Percentiles rank a stretch among this genome's conserved stretches.
Conservation (phyloP, 2,113 vertebrate species). For the Chamaea fasciata region DNA sequence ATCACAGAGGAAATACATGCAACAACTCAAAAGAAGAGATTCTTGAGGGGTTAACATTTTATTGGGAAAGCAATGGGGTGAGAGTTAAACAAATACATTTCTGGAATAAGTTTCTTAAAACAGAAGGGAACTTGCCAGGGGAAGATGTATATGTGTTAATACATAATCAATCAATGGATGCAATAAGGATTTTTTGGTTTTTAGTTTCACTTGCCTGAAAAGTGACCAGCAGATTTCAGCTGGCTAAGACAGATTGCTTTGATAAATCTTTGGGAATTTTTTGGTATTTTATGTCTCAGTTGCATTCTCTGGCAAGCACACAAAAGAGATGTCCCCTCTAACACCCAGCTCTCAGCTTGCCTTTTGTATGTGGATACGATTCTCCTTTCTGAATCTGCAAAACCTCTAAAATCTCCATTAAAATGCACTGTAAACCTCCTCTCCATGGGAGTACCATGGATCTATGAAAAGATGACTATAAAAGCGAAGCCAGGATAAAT, state of each 20-base stretch:
- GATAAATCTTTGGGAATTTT: background rate
- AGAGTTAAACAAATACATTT: background rate
- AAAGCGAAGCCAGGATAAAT: conserved; percentile 45
- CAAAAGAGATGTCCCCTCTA: background rate
- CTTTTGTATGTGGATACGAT: background rate
- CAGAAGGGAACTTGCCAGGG: background rate
- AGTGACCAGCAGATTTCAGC: background rate
- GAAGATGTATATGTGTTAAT: background rate
- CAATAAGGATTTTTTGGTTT: background rate
- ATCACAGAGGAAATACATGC: background rate
- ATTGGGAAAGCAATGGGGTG: background rate
- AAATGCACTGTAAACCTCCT: conserved; percentile 2
- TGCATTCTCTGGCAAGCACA: background rate
- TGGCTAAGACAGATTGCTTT: background rate
- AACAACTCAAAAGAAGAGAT: background rate
- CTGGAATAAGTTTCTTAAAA: background rate
- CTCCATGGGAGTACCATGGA: background rate
- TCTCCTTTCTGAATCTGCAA: background rate
- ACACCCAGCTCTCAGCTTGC: background rate
- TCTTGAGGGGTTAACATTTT: background rate
- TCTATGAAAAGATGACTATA: background rate
- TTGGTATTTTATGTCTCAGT: background rate
- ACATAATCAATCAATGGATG: background rate
- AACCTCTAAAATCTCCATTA: conserved; percentile 30
- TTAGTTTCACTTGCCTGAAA: background rate